These are phyloP conservation scores for Sebastes dallii DNA, from an alignment of 2,797 vertebrate species.

Conservation along the genomic window DNA sequence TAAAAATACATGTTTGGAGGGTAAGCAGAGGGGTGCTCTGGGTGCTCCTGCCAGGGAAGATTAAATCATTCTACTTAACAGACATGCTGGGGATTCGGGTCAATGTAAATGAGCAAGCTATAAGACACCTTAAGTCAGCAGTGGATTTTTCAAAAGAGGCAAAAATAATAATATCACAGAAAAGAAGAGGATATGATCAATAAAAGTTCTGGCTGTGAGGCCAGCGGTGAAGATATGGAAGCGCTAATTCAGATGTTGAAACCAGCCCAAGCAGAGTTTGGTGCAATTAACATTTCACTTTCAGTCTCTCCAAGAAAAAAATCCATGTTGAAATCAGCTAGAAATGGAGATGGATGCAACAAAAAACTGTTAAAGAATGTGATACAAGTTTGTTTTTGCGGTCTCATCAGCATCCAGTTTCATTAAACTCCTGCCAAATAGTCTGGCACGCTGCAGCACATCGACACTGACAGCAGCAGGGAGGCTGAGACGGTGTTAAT, in stretches of 20 bases:
- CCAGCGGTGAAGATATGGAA: background rate
- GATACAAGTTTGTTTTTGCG: background rate
- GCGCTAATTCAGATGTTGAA: background rate
- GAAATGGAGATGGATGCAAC: background rate
- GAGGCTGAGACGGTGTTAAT: slow-evolving; percentile 58
- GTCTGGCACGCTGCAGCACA: slow-evolving; percentile 38
- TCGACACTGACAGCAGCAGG: background rate
- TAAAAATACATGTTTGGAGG: slow-evolving; percentile 80
- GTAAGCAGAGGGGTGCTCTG: slow-evolving; percentile 68
- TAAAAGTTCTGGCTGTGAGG: slow-evolving; percentile 13
- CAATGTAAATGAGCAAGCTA: slow-evolving; percentile 74
- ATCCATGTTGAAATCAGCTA: background rate
- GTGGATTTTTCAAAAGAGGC: slow-evolving; percentile 20
- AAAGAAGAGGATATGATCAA: slow-evolving; percentile 20
- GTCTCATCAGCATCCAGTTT: slow-evolving; percentile 18
- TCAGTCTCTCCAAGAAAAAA: background rate
- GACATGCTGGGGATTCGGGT: slow-evolving; percentile 69
- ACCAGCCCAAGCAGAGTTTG: background rate
- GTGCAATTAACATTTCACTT: slow-evolving; percentile 11
- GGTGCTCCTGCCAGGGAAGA: slow-evolving; percentile 74
- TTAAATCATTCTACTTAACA: slow-evolving; percentile 75
- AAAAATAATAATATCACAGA: slow-evolving; percentile 19
- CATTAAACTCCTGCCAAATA: slow-evolving; percentile 44
- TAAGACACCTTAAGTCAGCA: slow-evolving; percentile 43
- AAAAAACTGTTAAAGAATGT: slow-evolving; percentile 3